Evolutionary conservation across 2,113 vertebrate species (phyloP).

Genomic region (Entelurus aequoreus): DNA sequence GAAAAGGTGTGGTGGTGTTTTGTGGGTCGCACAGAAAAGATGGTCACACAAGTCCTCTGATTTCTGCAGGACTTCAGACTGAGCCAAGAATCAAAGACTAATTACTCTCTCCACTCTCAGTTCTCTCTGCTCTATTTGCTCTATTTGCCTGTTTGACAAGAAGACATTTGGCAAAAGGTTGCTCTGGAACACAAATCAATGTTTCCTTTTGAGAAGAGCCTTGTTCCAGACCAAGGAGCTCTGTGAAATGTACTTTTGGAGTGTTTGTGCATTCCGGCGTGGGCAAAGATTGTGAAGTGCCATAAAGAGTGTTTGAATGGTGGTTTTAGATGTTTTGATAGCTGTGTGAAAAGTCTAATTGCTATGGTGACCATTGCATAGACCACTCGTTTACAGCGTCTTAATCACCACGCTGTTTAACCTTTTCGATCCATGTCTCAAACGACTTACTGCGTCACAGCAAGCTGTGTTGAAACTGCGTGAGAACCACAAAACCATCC

Average conservation of each 20-base stretch:
- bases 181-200: conserved; percentile 46
- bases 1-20: conserved; percentile 3
- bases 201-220: conserved; percentile 48
- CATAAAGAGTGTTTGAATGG: conserved; percentile 64
- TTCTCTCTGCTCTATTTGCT: conserved; percentile 15
- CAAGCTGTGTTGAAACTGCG: conserved; percentile 8
- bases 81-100: conserved; percentile 23
- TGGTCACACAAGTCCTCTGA: conserved; percentile 2
- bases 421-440: conserved; percentile 12
- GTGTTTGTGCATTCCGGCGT: conserved; percentile 69
- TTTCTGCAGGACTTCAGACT: conserved; percentile 13
- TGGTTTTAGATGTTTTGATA: conserved; percentile 46
- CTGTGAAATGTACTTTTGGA: conserved; percentile 49
- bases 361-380: conserved; percentile 51
- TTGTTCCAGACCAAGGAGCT: conserved; percentile 32
- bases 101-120: conserved; percentile 11
- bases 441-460: neutral
- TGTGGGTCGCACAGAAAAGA: conserved; percentile 17
- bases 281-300: conserved; percentile 55
- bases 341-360: conserved; percentile 57
- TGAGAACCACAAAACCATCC: conserved; percentile 22
- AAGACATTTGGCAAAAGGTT: conserved; percentile 21
- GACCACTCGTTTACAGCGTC: conserved; percentile 30
- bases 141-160: conserved; percentile 17
- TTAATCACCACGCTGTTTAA: conserved; percentile 28